A percentile compares a stretch with the other conserved stretches of the same genome.
Evolutionary conservation across 1,140 invertebrate genomes (phyloP).

Genomic region (Pentalonia nigronervosa): DNA sequence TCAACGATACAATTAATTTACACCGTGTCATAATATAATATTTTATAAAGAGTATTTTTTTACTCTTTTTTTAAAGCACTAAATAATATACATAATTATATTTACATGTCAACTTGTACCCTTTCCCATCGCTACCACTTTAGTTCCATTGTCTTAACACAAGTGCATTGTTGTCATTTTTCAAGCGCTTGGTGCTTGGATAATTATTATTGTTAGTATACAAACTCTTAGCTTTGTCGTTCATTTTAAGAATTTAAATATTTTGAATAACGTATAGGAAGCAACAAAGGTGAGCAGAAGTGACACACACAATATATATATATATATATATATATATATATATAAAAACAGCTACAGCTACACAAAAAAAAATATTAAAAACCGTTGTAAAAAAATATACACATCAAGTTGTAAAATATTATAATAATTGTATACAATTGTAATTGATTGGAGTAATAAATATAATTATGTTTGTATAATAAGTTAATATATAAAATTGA

Average conservation of each 20-base stretch:
- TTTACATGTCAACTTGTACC: neutral
- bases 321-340: no score
- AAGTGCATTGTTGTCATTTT: neutral
- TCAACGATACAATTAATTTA: neutral
- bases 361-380: neutral
- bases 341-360: neutral
- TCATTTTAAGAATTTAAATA: neutral
- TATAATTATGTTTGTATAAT: neutral
- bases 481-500: no score
- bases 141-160: neutral
- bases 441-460: neutral
- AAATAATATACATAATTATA: conserved; percentile 11
- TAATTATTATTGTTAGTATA: conserved; percentile 10
- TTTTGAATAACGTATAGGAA: neutral
- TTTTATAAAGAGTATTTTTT: neutral
- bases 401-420: neutral
- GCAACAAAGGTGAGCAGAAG: neutral
- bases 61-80: neutral
- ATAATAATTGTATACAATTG: neutral
- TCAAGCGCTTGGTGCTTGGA: neutral
- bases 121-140: neutral
- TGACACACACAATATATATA: neutral
- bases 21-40: neutral
- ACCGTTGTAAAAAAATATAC: neutral
- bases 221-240: neutral